Evolutionary conservation across 2,113 vertebrate species (phyloP), one percentile per base, ranked within the genome.

Genomic region (Epinephelus lanceolatus): DNA sequence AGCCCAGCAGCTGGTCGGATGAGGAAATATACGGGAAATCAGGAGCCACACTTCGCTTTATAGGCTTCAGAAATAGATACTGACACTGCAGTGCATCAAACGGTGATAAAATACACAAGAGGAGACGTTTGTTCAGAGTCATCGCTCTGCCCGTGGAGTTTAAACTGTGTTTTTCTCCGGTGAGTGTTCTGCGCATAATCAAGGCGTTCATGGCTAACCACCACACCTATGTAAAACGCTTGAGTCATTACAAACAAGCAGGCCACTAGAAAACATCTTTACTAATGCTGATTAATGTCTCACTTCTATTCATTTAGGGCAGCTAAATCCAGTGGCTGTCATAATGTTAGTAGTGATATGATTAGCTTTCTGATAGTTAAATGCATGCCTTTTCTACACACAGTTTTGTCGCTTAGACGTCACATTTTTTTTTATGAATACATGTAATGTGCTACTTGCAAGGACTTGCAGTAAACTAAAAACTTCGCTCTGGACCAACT

Each of bases 171-270:
- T 25, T 14, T 8, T 60, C 47, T 76, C 27, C 12, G 91, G 92
- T 93, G 75, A 86, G 92, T 91, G 78, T 37, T n/a, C 9, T 21
- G n/a, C 45, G 12, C 33, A 2, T 12, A 0, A 21, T 23, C 5
- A 17, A 2, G 30, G 6, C 12, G 6, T 72, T 33, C 12, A 0
- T 12, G 6, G 59, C 49, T 30, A 52, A 78, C 37, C 15, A 19
- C 69, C 70, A 69, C 74, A 19, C 81, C 85, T 70, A 59, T 47
- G 27, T 17, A 6, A 62, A 37, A 70, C 18, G 19, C 5, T 52
- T 65, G 45, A 89, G 68, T 87, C 86, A 85, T 56, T 21, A 14
- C 30, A 67, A 12, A 18, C 1, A 10, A 37, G 12, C 2, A 42
- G 42, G 5, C 12, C 7, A 11, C 3, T 0, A 19, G 14, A 27